Conservation (phyloP, 1,140 invertebrate genomes). For the Calosoma granatense region DNA sequence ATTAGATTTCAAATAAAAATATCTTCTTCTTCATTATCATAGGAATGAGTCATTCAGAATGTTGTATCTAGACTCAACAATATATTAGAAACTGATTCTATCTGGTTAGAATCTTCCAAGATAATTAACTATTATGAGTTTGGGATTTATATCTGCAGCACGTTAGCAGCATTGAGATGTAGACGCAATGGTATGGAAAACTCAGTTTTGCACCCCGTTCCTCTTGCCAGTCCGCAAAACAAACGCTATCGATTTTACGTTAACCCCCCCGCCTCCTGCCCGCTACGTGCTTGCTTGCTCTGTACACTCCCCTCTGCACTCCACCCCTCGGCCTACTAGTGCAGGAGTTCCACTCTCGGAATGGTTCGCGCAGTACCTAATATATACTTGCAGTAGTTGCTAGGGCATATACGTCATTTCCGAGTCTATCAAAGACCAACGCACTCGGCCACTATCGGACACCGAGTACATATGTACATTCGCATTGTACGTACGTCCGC, state of each 20-base stretch:
- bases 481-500: too few species aligned
- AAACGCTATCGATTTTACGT: conserved; percentile 33
- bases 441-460: neutral
- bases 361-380: conserved; percentile 24
- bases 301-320: neutral
- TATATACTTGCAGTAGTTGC: conserved; percentile 32
- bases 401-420: conserved; percentile 21
- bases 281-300: neutral
- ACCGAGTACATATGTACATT: too few species aligned
- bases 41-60: too few species aligned
- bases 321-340: neutral
- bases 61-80: too few species aligned
- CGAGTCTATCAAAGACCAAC: neutral
- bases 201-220: neutral
- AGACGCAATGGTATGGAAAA: too few species aligned
- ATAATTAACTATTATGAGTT: too few species aligned
- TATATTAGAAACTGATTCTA: too few species aligned
- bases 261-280: neutral
- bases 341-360: neutral
- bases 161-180: too few species aligned
- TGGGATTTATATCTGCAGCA: too few species aligned
- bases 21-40: too few species aligned
- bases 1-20: too few species aligned
- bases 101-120: too few species aligned
- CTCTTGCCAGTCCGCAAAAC: conserved; percentile 24